Percentiles rank a stretch among this genome's conserved stretches.
Evolutionary conservation across 2,888 invertebrate species (phyloP).

Genomic region (Sesamia inferens): DNA sequence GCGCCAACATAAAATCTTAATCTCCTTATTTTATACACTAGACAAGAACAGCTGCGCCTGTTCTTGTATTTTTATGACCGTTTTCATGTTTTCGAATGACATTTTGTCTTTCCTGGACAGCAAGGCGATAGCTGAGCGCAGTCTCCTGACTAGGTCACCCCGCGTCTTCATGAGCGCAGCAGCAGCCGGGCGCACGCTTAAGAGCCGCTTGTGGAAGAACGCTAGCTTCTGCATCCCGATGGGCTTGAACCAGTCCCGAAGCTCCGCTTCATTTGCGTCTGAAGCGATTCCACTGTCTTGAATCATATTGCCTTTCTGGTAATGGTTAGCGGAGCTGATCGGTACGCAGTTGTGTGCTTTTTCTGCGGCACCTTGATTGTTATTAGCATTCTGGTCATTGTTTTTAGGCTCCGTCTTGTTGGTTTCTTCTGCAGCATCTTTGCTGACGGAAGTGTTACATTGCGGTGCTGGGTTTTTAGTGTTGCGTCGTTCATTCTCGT

Average conservation of each 20-base stretch:
- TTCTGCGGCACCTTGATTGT: constrained; percentile 65
- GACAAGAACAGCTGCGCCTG: constrained; percentile 80
- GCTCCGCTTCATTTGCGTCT: constrained; percentile 63
- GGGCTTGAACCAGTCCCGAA: constrained; percentile 42
- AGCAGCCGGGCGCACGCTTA: constrained; percentile 63
- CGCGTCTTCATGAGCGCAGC: constrained; percentile 71
- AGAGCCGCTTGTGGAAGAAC: no score
- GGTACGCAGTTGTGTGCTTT: constrained; percentile 68
- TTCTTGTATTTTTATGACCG: constrained; percentile 76
- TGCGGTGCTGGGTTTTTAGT: no score
- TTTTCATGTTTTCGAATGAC: constrained; percentile 75
- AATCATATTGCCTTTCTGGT: constrained; percentile 63
- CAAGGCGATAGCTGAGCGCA: constrained; percentile 71
- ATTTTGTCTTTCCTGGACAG: constrained; percentile 67
- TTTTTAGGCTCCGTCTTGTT: no score
- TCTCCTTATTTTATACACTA: constrained; percentile 75
- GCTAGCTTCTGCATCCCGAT: neutral
- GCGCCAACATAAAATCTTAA: constrained; percentile 70
- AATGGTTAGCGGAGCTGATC: constrained; percentile 64
- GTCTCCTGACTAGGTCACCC: constrained; percentile 69
- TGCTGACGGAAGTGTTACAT: no score
- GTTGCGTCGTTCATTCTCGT: constrained; percentile 67
- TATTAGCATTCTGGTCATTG: constrained; percentile 62
- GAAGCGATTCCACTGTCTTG: no score
- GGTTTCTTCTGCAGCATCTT: no score